These are phyloP conservation scores for Cardiocondyla obscurior DNA, from an alignment of 1,140 invertebrate genomes.

Conservation along the genomic window DNA sequence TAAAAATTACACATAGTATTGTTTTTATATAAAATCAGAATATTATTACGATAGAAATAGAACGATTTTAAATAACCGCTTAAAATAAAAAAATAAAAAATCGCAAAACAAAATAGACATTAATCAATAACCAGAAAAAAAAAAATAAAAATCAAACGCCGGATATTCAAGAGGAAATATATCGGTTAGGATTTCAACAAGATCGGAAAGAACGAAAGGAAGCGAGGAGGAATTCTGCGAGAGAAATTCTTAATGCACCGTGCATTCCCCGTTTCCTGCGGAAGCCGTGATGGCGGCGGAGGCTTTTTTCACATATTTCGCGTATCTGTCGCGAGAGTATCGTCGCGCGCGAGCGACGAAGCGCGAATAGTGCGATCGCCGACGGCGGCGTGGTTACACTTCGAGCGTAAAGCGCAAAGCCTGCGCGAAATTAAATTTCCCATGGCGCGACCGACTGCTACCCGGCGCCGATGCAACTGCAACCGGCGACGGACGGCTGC, in stretches of 20 bases:
- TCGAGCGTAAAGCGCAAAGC: conserved; percentile 57
- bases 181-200: not conserved
- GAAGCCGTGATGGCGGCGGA: not conserved
- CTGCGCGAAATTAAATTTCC: conserved; percentile 68
- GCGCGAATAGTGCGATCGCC: conserved; percentile 4
- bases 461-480: conserved; percentile 51
- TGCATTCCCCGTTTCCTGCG: not conserved
- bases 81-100: conserved; percentile 5
- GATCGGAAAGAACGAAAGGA: not conserved
- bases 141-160: not conserved
- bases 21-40: no score
- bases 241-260: not conserved
- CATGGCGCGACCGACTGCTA: conserved; percentile 57
- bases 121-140: not conserved
- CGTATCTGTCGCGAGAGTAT: conserved; percentile 28
- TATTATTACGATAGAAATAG: no score
- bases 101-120: conserved; percentile 12
- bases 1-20: no score
- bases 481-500: conserved; percentile 66
- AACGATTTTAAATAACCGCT: no score
- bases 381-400: conserved; percentile 45
- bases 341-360: not conserved
- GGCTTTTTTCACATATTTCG: not conserved
- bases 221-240: not conserved
- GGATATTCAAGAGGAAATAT: conserved; percentile 16